These are phyloP conservation scores for Crematogaster levior DNA, from an alignment of 2,888 invertebrate species.

Conservation along the genomic window DNA sequence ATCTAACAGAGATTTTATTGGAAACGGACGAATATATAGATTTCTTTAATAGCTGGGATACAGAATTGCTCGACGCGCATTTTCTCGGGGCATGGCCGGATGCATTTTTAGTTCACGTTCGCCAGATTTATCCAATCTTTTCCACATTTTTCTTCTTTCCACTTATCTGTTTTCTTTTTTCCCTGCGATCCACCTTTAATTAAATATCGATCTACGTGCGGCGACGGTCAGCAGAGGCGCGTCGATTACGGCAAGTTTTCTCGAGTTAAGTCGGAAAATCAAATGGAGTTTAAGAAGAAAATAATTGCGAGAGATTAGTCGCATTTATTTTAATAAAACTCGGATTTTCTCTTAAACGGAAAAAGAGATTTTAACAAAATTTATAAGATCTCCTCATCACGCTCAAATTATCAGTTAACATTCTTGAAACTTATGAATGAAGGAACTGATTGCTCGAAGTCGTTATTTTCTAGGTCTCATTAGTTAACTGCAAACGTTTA, in stretches of 20 bases:
- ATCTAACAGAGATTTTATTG: conserved; percentile 49
- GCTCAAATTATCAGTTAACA: conserved; percentile 38
- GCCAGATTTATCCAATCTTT: conserved; percentile 53
- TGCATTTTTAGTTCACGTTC: conserved; percentile 53
- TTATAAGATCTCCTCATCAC: conserved; percentile 26
- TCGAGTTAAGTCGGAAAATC: conserved; percentile 51
- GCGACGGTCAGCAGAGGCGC: conserved; percentile 37
- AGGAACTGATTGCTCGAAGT: conserved; percentile 16
- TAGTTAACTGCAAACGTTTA: not conserved
- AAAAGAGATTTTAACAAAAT: conserved; percentile 29
- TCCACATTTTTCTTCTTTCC: conserved; percentile 52
- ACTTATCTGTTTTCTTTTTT: conserved; percentile 53
- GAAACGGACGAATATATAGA: conserved; percentile 42
- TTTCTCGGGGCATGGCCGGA: conserved; percentile 43
- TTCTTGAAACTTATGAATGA: conserved; percentile 22
- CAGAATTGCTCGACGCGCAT: conserved; percentile 42
- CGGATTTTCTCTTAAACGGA: conserved; percentile 7
- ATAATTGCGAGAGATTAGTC: conserved; percentile 55
- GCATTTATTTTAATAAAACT: conserved; percentile 50
- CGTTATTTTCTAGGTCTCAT: conserved; percentile 25
- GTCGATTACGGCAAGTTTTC: conserved; percentile 49
- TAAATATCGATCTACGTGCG: conserved; percentile 51
- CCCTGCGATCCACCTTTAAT: conserved; percentile 40
- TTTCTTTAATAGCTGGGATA: conserved; percentile 53
- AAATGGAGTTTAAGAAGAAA: conserved; percentile 52